Base-by-base conservation (phyloP, 64 coral and sea anemone genomes). In the Platygyra sinensis region DNA sequence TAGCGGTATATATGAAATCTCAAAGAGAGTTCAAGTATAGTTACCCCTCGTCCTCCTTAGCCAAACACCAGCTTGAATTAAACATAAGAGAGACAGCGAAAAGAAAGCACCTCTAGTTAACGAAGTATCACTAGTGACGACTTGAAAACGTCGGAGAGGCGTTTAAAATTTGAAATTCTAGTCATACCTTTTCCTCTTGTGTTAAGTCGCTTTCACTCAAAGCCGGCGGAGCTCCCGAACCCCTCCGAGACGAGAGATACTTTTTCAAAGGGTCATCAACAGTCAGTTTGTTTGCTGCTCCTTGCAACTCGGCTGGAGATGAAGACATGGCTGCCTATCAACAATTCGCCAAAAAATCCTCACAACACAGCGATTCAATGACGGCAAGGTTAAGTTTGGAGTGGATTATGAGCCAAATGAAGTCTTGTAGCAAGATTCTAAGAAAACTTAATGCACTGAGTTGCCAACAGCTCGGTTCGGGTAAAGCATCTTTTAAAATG, bases 151-250 rank as follows among this genome's bases (percentile, higher is more conserved):
- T 3, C 33, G 33, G 33, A 57, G 54, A 57, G 11, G 54, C 10
- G 54, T 9, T 57, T 12, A 2, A 14, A 57, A 57, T 14, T 57
- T 57, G 54, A 57, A 57, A 14, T 57, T 57, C 54, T 57, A 15
- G 15, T 9, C 73, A 18, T 42, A 79, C 76, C 76, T 79, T 79
- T 55, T 55, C 76, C 2, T 57, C 76, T 9, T 79, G 49, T 55
- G 76, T 79, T 46, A 79, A 57, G 4, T 79, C 76, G 55, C 49
- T 46, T 55, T 79, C 49, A 29, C 22, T 79, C 76, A 79, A 52
- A 27, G 76, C 76, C 2, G 49, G 11, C 16, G 76, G 76, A 16
- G 15, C 76, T 10, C 38, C 76, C 3, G 76, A 79, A 11, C 76
- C 76, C 30, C 46, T 24, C 10, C 76, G 46, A 27, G 76, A 11